A percentile compares a stretch with the other conserved stretches of the same genome.
Evolutionary conservation across 2,888 invertebrate genomes (phyloP).

Genomic region (Hoplodrina blanda): DNA sequence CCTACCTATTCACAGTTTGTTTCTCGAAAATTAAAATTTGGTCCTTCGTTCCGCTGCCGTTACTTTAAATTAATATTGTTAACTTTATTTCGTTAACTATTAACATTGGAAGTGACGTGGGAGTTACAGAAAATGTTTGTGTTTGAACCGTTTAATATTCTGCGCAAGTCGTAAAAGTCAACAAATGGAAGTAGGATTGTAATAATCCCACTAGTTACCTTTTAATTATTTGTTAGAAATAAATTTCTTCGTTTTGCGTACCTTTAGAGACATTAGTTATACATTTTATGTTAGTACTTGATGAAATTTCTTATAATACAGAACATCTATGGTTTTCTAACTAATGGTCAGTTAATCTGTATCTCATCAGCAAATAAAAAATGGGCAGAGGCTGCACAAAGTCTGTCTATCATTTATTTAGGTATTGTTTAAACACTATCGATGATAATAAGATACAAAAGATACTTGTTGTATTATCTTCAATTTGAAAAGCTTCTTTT

Average conservation of each 20-base stretch:
- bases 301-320: conserved; percentile 12
- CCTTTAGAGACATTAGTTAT: conserved; percentile 12
- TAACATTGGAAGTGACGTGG: conserved; percentile 30
- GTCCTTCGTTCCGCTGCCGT: conserved; percentile 4
- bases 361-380: neutral
- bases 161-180: conserved; percentile 46
- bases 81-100: conserved; percentile 53
- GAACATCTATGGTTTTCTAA: neutral
- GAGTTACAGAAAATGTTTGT: conserved; percentile 33
- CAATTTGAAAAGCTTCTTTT: neutral
- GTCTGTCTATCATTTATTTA: neutral
- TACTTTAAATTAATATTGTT: conserved; percentile 46
- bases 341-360: neutral
- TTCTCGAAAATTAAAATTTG: conserved; percentile 22
- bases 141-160: conserved; percentile 49
- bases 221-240: conserved; percentile 24
- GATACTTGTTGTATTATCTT: too few species aligned
- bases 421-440: neutral
- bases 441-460: too few species aligned
- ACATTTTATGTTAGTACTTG: conserved; percentile 24
- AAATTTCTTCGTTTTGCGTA: conserved; percentile 1
- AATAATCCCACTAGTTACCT: conserved; percentile 3
- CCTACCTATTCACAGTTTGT: conserved; percentile 6
- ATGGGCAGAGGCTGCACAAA: neutral
- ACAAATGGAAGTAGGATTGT: conserved; percentile 30